Percentiles rank a stretch among this genome's conserved stretches.
Evolutionary conservation across 1,140 invertebrate species (phyloP).

Genomic region (Lysiphlebus fabarum): DNA sequence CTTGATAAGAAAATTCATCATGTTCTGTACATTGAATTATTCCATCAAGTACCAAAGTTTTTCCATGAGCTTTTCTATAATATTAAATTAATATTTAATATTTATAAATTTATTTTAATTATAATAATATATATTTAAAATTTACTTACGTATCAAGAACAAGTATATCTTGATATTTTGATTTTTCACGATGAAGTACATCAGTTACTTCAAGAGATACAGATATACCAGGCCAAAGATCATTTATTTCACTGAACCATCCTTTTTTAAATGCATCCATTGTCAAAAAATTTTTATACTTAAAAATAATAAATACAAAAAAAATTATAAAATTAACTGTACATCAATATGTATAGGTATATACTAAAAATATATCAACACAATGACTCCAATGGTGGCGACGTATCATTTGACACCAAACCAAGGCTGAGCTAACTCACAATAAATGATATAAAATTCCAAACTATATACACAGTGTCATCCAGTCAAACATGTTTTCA

Average conservation of each 20-base stretch:
- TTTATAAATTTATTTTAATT: not conserved
- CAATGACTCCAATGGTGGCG: too few relatives aligned
- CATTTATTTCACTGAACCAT: conserved; percentile 88
- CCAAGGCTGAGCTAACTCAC: too few relatives aligned
- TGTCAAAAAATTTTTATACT: too few relatives aligned
- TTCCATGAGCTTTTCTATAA: conserved; percentile 79
- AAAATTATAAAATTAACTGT: too few relatives aligned
- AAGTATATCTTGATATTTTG: conserved; percentile 85
- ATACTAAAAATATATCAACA: too few relatives aligned
- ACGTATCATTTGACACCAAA: too few relatives aligned
- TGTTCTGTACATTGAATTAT: conserved; percentile 95
- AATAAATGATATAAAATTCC: too few relatives aligned
- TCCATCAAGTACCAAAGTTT: conserved; percentile 87
- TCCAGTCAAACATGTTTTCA: too few relatives aligned
- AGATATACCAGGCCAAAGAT: conserved; percentile 87
- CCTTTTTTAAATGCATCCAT: conserved; percentile 71
- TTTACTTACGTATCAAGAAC: conserved; percentile 82
- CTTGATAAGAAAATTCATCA: conserved; percentile 98
- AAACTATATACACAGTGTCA: too few relatives aligned
- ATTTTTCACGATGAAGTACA: conserved; percentile 78
- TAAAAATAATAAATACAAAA: too few relatives aligned
- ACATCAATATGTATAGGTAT: too few relatives aligned
- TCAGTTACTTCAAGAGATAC: conserved; percentile 87
- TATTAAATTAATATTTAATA: conserved; percentile 20
- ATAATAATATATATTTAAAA: conserved; percentile 8